A percentile compares a stretch with the other conserved stretches of the same genome.
Conservation (phyloP, 2,113 vertebrate genomes). For the Gavialis gangeticus region DNA sequence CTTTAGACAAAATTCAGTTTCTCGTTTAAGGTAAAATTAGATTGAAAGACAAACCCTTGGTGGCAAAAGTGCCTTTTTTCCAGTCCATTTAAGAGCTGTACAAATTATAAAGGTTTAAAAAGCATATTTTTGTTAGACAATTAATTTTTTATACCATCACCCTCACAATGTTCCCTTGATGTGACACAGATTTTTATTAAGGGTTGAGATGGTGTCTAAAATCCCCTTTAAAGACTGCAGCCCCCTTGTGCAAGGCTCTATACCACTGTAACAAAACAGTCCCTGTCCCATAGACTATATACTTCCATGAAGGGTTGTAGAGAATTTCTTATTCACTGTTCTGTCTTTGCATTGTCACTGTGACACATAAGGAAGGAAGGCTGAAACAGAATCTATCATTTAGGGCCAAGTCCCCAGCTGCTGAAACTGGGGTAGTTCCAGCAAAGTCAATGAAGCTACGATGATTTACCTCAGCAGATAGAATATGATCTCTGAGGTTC, state of each 20-base stretch:
- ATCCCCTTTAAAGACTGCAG: background rate
- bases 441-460: background rate
- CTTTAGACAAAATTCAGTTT: background rate
- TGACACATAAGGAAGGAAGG: background rate
- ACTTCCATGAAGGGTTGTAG: background rate
- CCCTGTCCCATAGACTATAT: background rate
- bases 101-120: slow-evolving; percentile 20
- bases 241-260: background rate
- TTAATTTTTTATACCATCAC: background rate
- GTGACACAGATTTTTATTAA: background rate
- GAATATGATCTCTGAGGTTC: background rate
- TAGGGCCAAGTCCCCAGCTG: background rate
- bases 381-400: background rate
- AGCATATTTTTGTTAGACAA: slow-evolving; percentile 33
- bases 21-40: slow-evolving; percentile 8
- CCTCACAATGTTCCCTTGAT: background rate
- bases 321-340: background rate
- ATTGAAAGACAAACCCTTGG: background rate
- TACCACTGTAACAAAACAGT: background rate
- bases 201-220: background rate
- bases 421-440: background rate
- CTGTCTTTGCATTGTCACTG: background rate
- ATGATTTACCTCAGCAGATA: background rate
- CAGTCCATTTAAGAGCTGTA: background rate
- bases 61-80: background rate